These are phyloP conservation scores for Echiichthys vipera DNA, from an alignment of 2,797 vertebrate species.

Conservation along the genomic window DNA sequence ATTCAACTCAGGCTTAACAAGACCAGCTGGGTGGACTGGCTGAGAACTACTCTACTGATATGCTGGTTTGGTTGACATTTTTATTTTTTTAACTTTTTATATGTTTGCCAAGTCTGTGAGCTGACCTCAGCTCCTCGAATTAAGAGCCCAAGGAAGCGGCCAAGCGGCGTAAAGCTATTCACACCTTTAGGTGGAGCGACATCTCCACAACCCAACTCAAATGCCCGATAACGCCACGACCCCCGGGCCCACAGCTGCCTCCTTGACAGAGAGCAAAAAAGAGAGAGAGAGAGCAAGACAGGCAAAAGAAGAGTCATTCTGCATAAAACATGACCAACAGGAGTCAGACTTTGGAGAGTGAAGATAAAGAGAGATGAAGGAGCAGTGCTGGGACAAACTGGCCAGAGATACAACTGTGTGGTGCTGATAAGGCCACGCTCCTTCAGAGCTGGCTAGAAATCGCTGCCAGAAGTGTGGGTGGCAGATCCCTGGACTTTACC, in stretches of 20 bases:
- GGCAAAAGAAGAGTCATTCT: conserved; percentile 14
- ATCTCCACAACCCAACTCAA: conserved; percentile 5
- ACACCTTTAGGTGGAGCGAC: conserved; percentile 56
- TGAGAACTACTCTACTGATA: conserved; percentile 26
- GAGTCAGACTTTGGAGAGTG: background rate
- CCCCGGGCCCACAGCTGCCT: conserved; percentile 47
- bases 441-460: conserved; percentile 39
- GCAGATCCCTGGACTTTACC: conserved; percentile 30
- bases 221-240: background rate
- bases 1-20: conserved; percentile 24
- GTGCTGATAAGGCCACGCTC: conserved; percentile 39
- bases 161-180: conserved; percentile 77
- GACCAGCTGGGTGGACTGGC: conserved; percentile 29
- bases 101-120: conserved; percentile 33
- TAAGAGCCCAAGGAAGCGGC: conserved; percentile 59
- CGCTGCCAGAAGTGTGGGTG: conserved; percentile 36
- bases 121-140: conserved; percentile 58
- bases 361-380: conserved; percentile 14
- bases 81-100: conserved; percentile 2
- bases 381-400: conserved; percentile 32
- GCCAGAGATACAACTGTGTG: conserved; percentile 14
- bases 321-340: background rate
- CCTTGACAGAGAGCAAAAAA: conserved; percentile 39
- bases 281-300: conserved; percentile 19
- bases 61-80: conserved; percentile 60